These are phyloP conservation scores for Exaiptasia diaphana DNA, from an alignment of 64 coral and sea anemone genomes.

Conservation along the genomic window DNA sequence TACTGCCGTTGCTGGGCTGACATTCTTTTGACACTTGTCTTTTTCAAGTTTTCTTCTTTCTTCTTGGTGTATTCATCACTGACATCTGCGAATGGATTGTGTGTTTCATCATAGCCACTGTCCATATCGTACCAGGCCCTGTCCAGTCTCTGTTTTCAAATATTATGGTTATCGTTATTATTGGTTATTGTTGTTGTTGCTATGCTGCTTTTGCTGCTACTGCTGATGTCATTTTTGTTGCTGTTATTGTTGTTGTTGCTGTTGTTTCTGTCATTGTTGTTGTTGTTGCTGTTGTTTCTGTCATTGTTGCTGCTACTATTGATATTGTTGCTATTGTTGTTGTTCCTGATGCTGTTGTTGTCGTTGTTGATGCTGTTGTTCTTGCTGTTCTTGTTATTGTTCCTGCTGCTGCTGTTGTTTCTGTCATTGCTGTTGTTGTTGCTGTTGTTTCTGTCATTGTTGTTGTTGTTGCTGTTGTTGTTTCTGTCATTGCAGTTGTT, in stretches of 20 bases:
- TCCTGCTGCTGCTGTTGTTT: too few species aligned
- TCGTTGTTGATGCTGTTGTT: neutral
- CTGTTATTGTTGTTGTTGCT: neutral
- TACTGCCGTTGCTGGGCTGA: conserved; percentile 96
- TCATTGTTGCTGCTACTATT: neutral
- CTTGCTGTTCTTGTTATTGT: neutral
- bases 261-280: neutral
- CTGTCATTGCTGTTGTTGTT: too few species aligned
- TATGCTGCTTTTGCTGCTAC: neutral
- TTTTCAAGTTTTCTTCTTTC: conserved; percentile 84
- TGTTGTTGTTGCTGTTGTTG: neutral
- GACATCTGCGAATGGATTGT: conserved; percentile 93
- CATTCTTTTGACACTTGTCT: conserved; percentile 90
- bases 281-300: neutral
- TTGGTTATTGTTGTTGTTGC: neutral
- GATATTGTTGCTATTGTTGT: neutral
- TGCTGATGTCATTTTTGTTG: neutral
- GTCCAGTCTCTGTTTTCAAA: conserved; percentile 69
- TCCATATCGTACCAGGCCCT: conserved; percentile 99
- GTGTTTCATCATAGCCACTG: conserved; percentile 96
- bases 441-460: too few species aligned
- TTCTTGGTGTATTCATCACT: conserved; percentile 97
- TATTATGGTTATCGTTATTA: too few species aligned
- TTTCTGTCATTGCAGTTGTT: neutral
- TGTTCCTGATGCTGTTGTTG: neutral